phyloP scores from a whole-genome alignment of 2,888 invertebrate species.

The Athetis lepigone region DNA sequence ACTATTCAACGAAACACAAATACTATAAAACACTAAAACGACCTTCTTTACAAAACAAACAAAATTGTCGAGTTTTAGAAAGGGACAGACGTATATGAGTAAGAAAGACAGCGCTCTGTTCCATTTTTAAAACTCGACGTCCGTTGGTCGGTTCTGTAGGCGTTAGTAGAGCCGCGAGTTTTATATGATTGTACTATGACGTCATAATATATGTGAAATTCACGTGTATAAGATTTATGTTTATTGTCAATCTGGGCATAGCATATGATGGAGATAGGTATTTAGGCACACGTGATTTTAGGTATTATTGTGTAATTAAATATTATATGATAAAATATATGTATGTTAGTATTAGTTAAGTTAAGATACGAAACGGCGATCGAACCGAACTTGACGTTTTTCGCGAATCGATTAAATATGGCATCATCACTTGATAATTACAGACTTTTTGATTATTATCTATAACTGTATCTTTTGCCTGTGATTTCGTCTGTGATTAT shows the following conservation, averaged over 20 bases:
- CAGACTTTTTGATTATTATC: neutral
- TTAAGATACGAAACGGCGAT: conserved; percentile 39
- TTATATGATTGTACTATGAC: conserved; percentile 15
- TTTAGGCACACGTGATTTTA: conserved; percentile 46
- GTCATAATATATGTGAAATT: conserved; percentile 12
- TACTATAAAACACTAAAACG: conserved; percentile 18
- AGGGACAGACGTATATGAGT: neutral
- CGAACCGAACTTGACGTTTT: conserved; percentile 39
- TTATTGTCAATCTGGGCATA: conserved; percentile 77
- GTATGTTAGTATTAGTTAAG: conserved; percentile 43
- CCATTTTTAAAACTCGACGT: conserved; percentile 13
- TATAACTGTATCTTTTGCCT: too few relatives aligned
- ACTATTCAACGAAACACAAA: neutral
- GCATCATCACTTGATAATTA: conserved; percentile 20
- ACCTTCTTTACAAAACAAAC: conserved; percentile 12
- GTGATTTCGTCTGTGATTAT: too few relatives aligned
- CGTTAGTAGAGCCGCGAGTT: conserved; percentile 20
- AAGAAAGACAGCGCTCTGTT: neutral
- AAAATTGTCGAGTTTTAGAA: conserved; percentile 26
- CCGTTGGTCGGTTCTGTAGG: neutral
- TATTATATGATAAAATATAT: conserved; percentile 22
- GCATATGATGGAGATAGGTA: conserved; percentile 66
- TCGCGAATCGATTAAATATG: conserved; percentile 6
- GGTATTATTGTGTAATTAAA: conserved; percentile 36
- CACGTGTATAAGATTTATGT: conserved; percentile 29